Conservation (phyloP, 2,797 vertebrate genomes). For the Semaprochilodus insignis region DNA sequence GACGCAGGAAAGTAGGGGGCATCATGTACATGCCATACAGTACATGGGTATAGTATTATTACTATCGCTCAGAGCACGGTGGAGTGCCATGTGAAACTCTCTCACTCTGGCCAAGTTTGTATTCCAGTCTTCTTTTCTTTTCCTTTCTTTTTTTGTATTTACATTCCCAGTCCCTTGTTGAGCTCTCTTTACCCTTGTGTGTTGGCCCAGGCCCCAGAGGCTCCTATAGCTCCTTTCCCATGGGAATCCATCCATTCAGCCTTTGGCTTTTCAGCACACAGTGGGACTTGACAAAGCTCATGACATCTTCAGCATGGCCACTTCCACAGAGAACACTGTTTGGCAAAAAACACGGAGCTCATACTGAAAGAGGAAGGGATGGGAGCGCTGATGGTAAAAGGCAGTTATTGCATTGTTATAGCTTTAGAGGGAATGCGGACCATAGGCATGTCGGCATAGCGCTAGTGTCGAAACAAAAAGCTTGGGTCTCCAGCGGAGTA, state of each 20-base stretch:
- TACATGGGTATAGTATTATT: neutral
- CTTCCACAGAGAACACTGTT: slow-evolving; percentile 62
- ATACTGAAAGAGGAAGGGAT: neutral
- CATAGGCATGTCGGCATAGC: too few relatives aligned
- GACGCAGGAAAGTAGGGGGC: slow-evolving; percentile 14
- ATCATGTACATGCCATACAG: too few relatives aligned
- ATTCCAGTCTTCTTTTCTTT: slow-evolving; percentile 9
- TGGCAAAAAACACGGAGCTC: slow-evolving; percentile 49
- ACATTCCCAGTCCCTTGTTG: slow-evolving; percentile 51
- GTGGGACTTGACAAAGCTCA: slow-evolving; percentile 69
- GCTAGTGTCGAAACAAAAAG: too few relatives aligned
- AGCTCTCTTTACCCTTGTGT: slow-evolving; percentile 61
- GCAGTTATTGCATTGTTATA: neutral
- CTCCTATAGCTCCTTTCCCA: slow-evolving; percentile 60
- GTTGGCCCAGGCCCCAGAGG: slow-evolving; percentile 53
- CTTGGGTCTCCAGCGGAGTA: too few relatives aligned
- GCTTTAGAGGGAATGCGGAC: too few relatives aligned
- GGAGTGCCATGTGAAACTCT: neutral
- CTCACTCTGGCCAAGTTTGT: slow-evolving; percentile 53
- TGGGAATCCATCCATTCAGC: slow-evolving; percentile 68
- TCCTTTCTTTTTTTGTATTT: slow-evolving; percentile 5
- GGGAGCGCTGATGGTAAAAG: neutral
- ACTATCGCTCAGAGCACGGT: neutral
- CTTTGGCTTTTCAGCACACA: slow-evolving; percentile 63
- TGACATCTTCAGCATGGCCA: slow-evolving; percentile 53